Conservation (phyloP, 2,797 vertebrate genomes). For the Danio jaintianensis region DNA sequence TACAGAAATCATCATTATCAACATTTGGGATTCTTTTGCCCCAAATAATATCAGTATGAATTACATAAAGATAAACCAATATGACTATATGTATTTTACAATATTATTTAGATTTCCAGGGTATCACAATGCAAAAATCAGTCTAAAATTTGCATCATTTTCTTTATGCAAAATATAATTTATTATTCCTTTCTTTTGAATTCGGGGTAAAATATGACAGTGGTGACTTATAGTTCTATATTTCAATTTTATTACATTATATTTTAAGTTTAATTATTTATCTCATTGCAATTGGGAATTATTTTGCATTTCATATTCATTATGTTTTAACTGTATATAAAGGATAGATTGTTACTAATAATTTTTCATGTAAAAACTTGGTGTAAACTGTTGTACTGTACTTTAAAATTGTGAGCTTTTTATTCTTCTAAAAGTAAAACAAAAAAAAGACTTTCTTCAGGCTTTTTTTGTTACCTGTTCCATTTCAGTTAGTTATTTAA, state of each 20-base stretch:
- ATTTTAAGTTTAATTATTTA: constrained; percentile 38
- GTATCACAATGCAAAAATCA: neutral
- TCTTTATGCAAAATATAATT: neutral
- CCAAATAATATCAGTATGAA: neutral
- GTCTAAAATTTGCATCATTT: neutral
- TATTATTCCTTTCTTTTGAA: neutral
- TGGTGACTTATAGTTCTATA: neutral
- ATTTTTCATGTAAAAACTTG: constrained; percentile 18
- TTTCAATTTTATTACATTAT: constrained; percentile 23
- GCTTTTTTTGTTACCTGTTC: constrained; percentile 66
- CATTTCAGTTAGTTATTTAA: constrained; percentile 76
- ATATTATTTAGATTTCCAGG: neutral
- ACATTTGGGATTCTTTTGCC: neutral
- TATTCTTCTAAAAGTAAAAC: constrained; percentile 1
- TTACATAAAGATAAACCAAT: neutral
- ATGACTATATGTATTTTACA: neutral
- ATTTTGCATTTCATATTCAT: constrained; percentile 53
- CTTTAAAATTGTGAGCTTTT: constrained; percentile 3
- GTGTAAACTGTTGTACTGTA: constrained; percentile 10
- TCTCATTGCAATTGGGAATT: constrained; percentile 58
- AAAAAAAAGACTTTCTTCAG: constrained; percentile 63
- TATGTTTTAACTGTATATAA: constrained; percentile 49
- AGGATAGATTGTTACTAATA: constrained; percentile 18
- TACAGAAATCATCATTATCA: neutral
- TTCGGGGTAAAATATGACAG: neutral